Conservation (phyloP, 92 coral and sea anemone species). For the Bergia puertoricense region DNA sequence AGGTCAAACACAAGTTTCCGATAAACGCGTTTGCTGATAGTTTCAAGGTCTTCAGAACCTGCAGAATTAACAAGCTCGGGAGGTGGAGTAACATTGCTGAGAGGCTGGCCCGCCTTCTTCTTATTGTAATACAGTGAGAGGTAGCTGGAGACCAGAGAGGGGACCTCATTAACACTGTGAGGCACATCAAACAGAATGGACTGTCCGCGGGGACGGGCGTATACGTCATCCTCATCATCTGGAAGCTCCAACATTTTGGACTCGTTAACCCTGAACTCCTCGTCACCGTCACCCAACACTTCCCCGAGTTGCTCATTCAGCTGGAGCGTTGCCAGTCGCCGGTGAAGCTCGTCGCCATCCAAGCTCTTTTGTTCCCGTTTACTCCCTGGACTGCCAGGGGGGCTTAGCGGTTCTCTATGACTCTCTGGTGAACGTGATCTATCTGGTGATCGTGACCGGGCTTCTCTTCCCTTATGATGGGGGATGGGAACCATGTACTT, state of each 20-base stretch:
- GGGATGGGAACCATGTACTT: constrained; percentile 44
- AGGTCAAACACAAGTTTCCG: constrained; percentile 81
- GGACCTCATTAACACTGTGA: constrained; percentile 75
- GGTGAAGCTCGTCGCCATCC: constrained; percentile 69
- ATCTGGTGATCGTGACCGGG: constrained; percentile 74
- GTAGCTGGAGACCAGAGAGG: constrained; percentile 65
- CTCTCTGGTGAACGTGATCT: constrained; percentile 66
- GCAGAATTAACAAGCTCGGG: constrained; percentile 66
- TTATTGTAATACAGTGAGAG: constrained; percentile 66
- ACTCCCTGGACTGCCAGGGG: constrained; percentile 84
- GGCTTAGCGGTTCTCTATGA: constrained; percentile 52
- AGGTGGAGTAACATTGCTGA: constrained; percentile 62
- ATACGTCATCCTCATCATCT: constrained; percentile 60
- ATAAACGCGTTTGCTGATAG: constrained; percentile 75
- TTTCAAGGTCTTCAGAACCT: constrained; percentile 71
- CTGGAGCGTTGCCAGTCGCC: constrained; percentile 69
- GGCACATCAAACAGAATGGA: constrained; percentile 88
- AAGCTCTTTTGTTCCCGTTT: constrained; percentile 50
- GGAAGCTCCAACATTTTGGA: constrained; percentile 62
- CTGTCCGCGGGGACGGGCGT: constrained; percentile 68
- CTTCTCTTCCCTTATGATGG: constrained; percentile 56
- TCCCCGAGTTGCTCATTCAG: constrained; percentile 67
- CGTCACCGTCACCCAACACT: constrained; percentile 57
- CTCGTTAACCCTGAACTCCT: constrained; percentile 61
- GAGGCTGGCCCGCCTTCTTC: constrained; percentile 65